Conservation (phyloP, 2,113 vertebrate genomes). For the Mormyrus lacerda region DNA sequence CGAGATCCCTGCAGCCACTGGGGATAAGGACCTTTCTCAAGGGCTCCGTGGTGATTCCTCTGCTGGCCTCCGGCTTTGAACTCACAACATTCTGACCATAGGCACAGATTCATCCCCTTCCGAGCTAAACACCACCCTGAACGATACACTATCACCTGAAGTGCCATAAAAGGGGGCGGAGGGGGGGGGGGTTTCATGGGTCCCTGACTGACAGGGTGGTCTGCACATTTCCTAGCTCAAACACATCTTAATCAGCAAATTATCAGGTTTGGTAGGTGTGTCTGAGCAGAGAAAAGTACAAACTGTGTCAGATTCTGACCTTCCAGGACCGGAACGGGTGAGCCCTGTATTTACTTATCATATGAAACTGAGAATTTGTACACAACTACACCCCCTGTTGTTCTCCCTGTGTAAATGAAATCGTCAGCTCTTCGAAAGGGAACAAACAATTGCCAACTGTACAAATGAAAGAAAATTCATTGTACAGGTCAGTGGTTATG, state of each 20-base stretch:
- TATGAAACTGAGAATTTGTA: not conserved
- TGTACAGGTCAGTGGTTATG: not conserved
- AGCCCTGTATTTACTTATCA: not conserved
- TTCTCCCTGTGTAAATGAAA: not conserved
- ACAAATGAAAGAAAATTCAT: not conserved
- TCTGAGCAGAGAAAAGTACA: not conserved
- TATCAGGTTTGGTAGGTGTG: not conserved
- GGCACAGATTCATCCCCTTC: not conserved
- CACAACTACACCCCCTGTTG: not conserved
- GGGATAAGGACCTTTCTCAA: not conserved
- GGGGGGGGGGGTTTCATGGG: not conserved
- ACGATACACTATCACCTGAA: not conserved
- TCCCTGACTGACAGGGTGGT: not conserved
- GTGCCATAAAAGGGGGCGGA: not conserved
- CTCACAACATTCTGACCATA: not conserved
- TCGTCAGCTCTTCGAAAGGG: not conserved
- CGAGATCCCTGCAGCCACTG: not conserved
- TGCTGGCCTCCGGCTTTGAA: not conserved
- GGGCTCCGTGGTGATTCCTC: not conserved
- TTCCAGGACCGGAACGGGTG: not conserved
- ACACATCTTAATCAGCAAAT: not conserved
- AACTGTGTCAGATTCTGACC: no score
- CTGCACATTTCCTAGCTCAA: not conserved
- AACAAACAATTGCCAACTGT: not conserved
- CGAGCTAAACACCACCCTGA: not conserved